Percentiles rank a stretch among this genome's conserved stretches.
These are phyloP conservation scores for Parnassius apollo DNA, from an alignment of 2,888 invertebrate species.

Conservation along the genomic window DNA sequence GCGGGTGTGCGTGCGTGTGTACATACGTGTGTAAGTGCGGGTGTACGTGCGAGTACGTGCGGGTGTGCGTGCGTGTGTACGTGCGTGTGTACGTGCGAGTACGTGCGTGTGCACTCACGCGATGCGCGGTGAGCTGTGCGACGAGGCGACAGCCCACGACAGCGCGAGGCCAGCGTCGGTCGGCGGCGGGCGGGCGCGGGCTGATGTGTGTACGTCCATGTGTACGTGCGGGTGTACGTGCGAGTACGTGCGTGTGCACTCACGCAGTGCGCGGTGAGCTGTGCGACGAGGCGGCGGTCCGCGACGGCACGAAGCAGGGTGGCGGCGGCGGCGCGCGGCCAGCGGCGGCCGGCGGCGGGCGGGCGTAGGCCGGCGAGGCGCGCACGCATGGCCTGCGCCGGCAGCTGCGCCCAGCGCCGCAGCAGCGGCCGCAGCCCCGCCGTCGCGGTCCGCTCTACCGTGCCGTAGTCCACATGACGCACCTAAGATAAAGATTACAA, in stretches of 20 bases:
- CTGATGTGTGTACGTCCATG: background rate
- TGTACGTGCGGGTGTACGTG: too few species aligned
- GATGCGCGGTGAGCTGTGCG: too few species aligned
- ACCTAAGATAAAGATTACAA: conserved; percentile 53
- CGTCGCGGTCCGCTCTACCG: conserved; percentile 58
- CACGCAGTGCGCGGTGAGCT: too few species aligned
- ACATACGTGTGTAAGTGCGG: too few species aligned
- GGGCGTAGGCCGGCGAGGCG: conserved; percentile 73
- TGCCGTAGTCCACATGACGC: conserved; percentile 82
- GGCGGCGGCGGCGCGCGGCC: conserved; percentile 65
- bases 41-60: too few species aligned
- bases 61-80: too few species aligned
- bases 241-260: too few species aligned
- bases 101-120: too few species aligned
- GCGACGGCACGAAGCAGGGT: conserved; percentile 60
- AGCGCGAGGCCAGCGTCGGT: too few species aligned
- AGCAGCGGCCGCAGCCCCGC: conserved; percentile 56
- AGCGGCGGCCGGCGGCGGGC: conserved; percentile 57
- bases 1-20: background rate
- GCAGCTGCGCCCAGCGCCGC: conserved; percentile 60
- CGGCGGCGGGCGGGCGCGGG: background rate
- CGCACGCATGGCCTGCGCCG: conserved; percentile 76
- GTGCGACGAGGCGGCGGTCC: conserved; percentile 46
- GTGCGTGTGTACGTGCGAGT: too few species aligned
- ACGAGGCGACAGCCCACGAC: too few species aligned